phyloP scores from a whole-genome alignment of 2,888 invertebrate species.

The Oxycera nigricornis region DNA sequence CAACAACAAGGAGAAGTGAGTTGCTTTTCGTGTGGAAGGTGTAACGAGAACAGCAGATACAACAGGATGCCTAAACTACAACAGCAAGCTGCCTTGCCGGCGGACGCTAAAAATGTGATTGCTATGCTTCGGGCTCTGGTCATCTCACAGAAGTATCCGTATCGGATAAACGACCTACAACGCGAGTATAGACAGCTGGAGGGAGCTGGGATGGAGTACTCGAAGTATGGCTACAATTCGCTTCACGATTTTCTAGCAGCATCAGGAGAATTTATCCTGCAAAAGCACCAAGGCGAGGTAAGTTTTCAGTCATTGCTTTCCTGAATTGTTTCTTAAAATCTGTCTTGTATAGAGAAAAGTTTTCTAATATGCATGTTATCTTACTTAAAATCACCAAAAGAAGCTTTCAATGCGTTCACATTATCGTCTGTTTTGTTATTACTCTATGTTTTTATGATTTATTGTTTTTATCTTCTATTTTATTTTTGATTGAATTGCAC shows the following conservation, averaged over 20 bases:
- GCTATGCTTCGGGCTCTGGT: conserved; percentile 52
- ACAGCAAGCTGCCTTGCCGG: background rate
- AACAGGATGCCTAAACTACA: conserved; percentile 8
- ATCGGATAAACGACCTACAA: conserved; percentile 56
- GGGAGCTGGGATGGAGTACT: conserved; percentile 70
- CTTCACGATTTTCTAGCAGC: conserved; percentile 69
- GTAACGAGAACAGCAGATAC: background rate
- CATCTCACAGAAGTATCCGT: conserved; percentile 56
- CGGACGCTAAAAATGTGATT: conserved; percentile 49
- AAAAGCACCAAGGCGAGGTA: conserved; percentile 64
- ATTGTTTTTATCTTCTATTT: conserved; percentile 9
- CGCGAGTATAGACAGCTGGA: conserved; percentile 71
- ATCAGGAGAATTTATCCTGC: conserved; percentile 66
- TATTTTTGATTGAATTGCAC: conserved; percentile 19
- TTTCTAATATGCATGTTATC: conserved; percentile 5
- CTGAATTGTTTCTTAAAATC: background rate
- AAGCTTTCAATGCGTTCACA: background rate
- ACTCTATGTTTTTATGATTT: conserved; percentile 27
- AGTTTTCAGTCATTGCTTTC: conserved; percentile 44
- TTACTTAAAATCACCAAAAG: background rate
- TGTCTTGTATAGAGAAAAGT: background rate
- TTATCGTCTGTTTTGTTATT: background rate
- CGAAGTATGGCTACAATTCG: conserved; percentile 66
- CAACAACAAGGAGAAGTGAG: background rate
- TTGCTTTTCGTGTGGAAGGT: too few species aligned